Base-by-base conservation (phyloP, 1,140 invertebrate genomes). In the Campodea augens region DNA sequence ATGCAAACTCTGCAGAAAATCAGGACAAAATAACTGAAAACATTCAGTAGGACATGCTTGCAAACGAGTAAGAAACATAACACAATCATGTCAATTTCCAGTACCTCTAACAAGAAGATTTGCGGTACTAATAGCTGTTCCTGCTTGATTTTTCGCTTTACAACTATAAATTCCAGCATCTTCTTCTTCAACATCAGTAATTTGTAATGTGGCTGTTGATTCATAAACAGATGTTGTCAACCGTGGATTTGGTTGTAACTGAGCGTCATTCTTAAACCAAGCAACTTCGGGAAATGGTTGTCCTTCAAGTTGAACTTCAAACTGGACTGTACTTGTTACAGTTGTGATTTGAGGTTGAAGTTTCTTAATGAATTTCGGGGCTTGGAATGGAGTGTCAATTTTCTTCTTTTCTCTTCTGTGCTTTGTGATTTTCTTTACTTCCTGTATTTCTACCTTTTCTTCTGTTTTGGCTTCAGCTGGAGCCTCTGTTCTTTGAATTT, bases 141-240 rank as follows among this genome's bases (percentile, higher is more conserved):
- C 84, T 48, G 75, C 75, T 12, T 69, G 60, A 62, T 88, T 89
- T 22, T 72, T 71, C 5, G 81, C 81, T 57, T 72, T 73, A 57
- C 80, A 84, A 7, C 78, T 77, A 62, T 87, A 86, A 48, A 81
- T 72, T 21, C 80, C 85, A 47, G 73, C 71, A 62, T 88, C 79
- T 51, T 76, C 69, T 37, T 72, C 66, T 36, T 69, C 65, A 1
- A 77, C 68, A 38, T 72, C 66, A 18, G 61, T 58, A 47, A 88
- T 76, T 53, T 75, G 73, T 40, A 88, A 62, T 10, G 67, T 70
- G 7, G 73, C 71, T n/a, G 70, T 70, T 43, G 73, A 69, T 52
- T 76, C 69, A 27, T 66, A 57, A 25, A 71, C 57, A 38, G 63
- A 69, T 53, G 78, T 73, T 22, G 63, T 62, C 50, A 77, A 71